Evolutionary conservation across 2,113 vertebrate species (phyloP), one percentile per base, ranked within the genome.

Genomic region (Zosterops pallidus): DNA sequence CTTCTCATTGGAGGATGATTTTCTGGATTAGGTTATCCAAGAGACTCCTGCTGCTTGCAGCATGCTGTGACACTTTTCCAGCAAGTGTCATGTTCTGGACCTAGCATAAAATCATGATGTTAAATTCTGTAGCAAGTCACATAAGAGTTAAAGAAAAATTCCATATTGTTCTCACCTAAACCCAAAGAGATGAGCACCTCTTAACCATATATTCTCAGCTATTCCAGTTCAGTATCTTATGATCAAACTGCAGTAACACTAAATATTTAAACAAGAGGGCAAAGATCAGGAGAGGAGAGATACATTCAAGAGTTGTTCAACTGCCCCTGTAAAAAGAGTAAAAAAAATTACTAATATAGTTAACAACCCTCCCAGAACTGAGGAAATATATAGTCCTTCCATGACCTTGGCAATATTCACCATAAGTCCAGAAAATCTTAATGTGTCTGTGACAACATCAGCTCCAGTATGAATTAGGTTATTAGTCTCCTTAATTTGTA

Each of bases 401-500:
- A 3, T 72, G 67, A 92, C 71, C 79, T 85, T 94, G 57, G 37
- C 23, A 92, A 74, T 72, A 88, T 50, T 79, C 41, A 80, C 28
- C 12, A 59, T 13, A 22, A 85, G 78, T 71, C 78, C 50, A 75
- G 55, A 74, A 95, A 94, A n/a, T 52, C 56, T 82, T 90, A 67
- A 77, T 90, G 46, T 44, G 33, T n/a, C 47, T 85, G 24, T 86
- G 82, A 74, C 76, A 85, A 77, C 47, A 67, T 83, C 62, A 83
- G 49, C 67, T 62, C 59, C 71, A 76, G 21, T 2, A 2, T 72
- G 67, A 83, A 90, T 74, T 90, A 83, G 55, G 59, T 95, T 93
- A 91, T 94, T 90, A 91, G 28, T 15, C 42, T 93, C 63, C 67
- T 63, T 83, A 80, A 87, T 94, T 90, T 85, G 35, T 85, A 64